Evolutionary conservation across 2,113 vertebrate genomes (phyloP).

Genomic region (Tragulus kanchil): DNA sequence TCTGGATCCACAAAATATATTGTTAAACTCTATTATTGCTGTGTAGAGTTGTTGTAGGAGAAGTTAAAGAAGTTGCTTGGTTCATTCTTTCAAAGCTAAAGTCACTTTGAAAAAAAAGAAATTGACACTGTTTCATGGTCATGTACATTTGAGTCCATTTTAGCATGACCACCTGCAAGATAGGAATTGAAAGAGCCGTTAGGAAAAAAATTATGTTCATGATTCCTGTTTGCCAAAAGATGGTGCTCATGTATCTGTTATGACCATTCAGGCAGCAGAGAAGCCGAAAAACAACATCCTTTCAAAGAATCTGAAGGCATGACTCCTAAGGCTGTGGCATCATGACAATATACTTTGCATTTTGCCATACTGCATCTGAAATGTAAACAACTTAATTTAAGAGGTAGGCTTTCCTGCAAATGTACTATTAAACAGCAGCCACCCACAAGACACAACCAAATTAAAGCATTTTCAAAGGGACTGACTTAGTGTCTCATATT

Average conservation of each 20-base stretch:
- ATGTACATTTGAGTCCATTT: neutral
- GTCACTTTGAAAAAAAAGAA: neutral
- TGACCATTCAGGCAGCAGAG: neutral
- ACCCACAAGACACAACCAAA: slow-evolving; percentile 73
- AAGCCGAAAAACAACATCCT: slow-evolving; percentile 18
- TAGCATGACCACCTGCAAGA: neutral
- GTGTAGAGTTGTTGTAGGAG: neutral
- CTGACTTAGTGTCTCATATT: neutral
- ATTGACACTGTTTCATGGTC: neutral
- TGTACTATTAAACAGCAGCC: slow-evolving; percentile 80
- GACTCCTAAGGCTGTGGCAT: slow-evolving; percentile 51
- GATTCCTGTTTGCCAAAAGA: slow-evolving; percentile 81
- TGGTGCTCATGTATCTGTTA: slow-evolving; percentile 80
- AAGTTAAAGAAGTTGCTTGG: neutral
- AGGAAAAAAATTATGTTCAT: neutral
- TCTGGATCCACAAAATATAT: neutral
- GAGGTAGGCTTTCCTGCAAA: slow-evolving; percentile 74
- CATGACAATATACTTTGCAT: slow-evolving; percentile 69
- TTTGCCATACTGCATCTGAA: slow-evolving; percentile 73
- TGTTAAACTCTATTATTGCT: neutral
- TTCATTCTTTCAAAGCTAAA: neutral
- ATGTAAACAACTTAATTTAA: slow-evolving; percentile 83
- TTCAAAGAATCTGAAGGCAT: neutral
- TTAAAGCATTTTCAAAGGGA: slow-evolving; percentile 64
- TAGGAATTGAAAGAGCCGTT: neutral